phyloP scores from a whole-genome alignment of 1,140 invertebrate genomes.

The Amyelois transitella region DNA sequence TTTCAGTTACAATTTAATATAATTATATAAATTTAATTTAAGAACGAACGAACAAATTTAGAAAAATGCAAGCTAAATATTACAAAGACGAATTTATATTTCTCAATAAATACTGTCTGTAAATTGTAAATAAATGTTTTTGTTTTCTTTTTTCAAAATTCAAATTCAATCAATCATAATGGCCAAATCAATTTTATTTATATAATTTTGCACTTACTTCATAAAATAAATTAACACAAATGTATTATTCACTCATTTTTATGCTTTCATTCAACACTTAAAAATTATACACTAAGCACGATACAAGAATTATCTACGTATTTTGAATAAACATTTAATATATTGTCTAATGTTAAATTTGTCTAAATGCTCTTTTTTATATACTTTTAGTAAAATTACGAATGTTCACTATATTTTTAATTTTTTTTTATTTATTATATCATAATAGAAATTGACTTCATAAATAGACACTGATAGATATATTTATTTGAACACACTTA shows the following conservation, averaged over 20 bases:
- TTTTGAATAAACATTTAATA: constrained; percentile 12
- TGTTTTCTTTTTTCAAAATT: too few species aligned
- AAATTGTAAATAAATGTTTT: too few species aligned
- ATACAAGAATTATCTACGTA: not conserved
- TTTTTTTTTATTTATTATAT: constrained; percentile 2
- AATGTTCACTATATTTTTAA: constrained; percentile 32
- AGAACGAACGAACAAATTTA: too few species aligned
- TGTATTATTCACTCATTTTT: too few species aligned
- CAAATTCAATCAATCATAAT: too few species aligned
- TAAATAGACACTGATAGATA: constrained; percentile 15
- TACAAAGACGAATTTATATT: too few species aligned
- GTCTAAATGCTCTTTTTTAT: constrained; percentile 14
- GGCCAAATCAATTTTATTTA: too few species aligned
- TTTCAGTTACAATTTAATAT: not conserved
- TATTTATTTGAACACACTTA: constrained; percentile 16
- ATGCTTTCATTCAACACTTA: too few species aligned
- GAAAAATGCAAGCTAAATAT: too few species aligned
- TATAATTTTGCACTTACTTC: too few species aligned
- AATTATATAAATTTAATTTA: not conserved
- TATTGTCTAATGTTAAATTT: constrained; percentile 15
- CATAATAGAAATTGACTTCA: constrained; percentile 22
- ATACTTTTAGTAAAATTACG: constrained; percentile 23
- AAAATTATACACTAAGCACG: not conserved
- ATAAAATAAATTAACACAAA: too few species aligned
- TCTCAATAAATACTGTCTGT: too few species aligned